A percentile compares a stretch with the other conserved stretches of the same genome.
Evolutionary conservation across 2,113 vertebrate species (phyloP).

Genomic region (Pterophyllum scalare): DNA sequence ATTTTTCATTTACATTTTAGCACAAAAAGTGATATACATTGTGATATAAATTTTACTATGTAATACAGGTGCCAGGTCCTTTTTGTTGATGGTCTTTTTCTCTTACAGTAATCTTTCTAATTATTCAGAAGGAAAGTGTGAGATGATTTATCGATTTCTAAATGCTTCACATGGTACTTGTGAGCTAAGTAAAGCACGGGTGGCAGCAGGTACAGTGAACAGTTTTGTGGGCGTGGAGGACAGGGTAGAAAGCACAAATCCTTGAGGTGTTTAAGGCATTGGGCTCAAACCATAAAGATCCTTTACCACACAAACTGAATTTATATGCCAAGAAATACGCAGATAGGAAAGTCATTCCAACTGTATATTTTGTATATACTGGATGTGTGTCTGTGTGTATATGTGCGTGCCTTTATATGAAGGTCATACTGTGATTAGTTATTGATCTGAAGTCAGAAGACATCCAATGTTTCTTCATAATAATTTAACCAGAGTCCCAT

Average conservation of each 20-base stretch:
- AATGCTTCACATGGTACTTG: conserved; percentile 25
- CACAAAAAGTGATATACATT: background rate
- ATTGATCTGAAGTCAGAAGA: conserved; percentile 53
- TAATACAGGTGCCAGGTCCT: conserved; percentile 13
- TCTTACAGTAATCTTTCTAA: conserved; percentile 38
- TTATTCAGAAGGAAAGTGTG: conserved; percentile 32
- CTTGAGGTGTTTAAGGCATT: background rate
- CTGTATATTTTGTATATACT: background rate
- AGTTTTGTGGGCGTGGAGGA: background rate
- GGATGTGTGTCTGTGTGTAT: background rate
- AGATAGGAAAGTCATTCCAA: background rate
- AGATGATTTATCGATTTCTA: conserved; percentile 46
- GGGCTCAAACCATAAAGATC: background rate
- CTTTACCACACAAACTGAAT: background rate
- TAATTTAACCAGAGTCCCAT: conserved; percentile 34
- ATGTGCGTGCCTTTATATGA: conserved; percentile 7
- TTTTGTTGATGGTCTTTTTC: conserved; percentile 11
- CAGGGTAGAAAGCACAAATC: background rate
- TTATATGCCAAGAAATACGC: background rate
- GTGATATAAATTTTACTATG: background rate
- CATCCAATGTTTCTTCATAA: conserved; percentile 46
- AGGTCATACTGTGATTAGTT: conserved; percentile 65
- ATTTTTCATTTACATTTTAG: background rate
- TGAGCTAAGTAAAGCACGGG: conserved; percentile 15
- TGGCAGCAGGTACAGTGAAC: conserved; percentile 3